A percentile compares a stretch with the other conserved stretches of the same genome.
phyloP scores from a whole-genome alignment of 2,113 vertebrate species.

The Merops nubicus region DNA sequence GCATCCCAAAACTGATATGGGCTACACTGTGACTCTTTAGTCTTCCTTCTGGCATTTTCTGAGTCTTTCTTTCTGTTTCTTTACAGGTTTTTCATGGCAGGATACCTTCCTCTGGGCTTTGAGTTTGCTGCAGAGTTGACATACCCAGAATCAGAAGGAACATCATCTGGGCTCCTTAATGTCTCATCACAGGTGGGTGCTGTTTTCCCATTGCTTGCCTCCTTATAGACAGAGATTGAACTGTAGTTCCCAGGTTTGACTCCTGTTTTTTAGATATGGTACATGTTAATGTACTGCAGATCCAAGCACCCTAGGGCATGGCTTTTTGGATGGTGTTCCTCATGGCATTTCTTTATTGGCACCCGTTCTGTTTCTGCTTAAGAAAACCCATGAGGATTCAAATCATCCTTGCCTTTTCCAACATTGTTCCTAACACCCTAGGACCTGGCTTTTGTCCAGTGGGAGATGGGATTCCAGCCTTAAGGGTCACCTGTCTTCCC shows the following conservation, averaged over 20 bases:
- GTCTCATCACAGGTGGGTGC: conserved; percentile 89
- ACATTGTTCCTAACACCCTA: neutral
- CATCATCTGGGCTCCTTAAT: conserved; percentile 94
- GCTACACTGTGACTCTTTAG: neutral
- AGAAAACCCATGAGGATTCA: neutral
- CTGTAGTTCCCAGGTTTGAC: neutral
- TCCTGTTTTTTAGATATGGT: neutral
- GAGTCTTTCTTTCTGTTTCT: neutral
- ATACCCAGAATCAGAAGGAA: conserved; percentile 93
- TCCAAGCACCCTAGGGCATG: neutral
- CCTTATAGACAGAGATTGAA: neutral
- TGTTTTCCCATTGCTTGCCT: neutral
- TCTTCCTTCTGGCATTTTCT: neutral
- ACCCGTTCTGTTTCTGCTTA: neutral
- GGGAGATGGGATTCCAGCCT: neutral
- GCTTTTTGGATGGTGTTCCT: neutral
- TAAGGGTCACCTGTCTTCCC: neutral
- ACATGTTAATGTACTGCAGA: neutral
- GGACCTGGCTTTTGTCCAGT: neutral
- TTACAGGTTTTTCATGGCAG: conserved; percentile 94
- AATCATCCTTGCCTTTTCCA: neutral
- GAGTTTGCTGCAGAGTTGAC: conserved; percentile 96
- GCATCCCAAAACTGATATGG: neutral
- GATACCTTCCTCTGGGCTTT: conserved; percentile 93
- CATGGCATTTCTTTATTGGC: neutral